A percentile compares a stretch with the other conserved stretches of the same genome.
Conservation (phyloP, 2,888 invertebrate species). For the Plutella xylostella region DNA sequence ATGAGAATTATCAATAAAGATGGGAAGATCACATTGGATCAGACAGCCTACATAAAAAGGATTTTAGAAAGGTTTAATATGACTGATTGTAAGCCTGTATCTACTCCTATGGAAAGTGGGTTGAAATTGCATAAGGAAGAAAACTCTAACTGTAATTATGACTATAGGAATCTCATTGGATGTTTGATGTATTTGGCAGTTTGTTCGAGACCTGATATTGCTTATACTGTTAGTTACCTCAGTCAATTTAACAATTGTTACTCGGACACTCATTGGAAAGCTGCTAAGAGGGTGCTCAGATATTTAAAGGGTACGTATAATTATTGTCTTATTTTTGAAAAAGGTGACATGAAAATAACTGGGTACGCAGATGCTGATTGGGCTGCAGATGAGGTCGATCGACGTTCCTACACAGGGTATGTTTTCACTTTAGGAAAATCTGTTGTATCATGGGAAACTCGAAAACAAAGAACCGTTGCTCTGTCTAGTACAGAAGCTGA, state of each 20-base stretch:
- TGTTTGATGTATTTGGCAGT: constrained; percentile 18
- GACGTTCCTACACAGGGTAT: constrained; percentile 7
- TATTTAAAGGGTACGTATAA: constrained; percentile 15
- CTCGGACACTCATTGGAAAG: constrained; percentile 14
- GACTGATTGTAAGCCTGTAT: neutral
- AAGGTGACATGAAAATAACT: neutral
- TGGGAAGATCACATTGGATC: neutral
- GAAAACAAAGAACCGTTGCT: constrained; percentile 5
- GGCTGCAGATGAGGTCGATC: constrained; percentile 3
- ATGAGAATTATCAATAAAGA: neutral
- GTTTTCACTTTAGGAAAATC: constrained; percentile 2
- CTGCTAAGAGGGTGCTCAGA: constrained; percentile 16
- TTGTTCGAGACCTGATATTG: constrained; percentile 18
- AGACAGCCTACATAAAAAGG: neutral
- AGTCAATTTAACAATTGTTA: constrained; percentile 20
- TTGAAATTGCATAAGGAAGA: neutral
- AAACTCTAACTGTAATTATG: neutral
- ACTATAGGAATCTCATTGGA: constrained; percentile 6
- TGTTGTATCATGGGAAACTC: constrained; percentile 5
- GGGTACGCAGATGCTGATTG: constrained; percentile 10
- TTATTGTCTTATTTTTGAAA: constrained; percentile 13
- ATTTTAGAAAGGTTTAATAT: neutral
- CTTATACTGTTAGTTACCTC: constrained; percentile 17
- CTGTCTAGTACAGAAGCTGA: constrained; percentile 8
- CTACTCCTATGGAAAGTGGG: neutral